These are phyloP conservation scores for Etheostoma perlongum DNA, from an alignment of 2,797 vertebrate species.

Conservation along the genomic window DNA sequence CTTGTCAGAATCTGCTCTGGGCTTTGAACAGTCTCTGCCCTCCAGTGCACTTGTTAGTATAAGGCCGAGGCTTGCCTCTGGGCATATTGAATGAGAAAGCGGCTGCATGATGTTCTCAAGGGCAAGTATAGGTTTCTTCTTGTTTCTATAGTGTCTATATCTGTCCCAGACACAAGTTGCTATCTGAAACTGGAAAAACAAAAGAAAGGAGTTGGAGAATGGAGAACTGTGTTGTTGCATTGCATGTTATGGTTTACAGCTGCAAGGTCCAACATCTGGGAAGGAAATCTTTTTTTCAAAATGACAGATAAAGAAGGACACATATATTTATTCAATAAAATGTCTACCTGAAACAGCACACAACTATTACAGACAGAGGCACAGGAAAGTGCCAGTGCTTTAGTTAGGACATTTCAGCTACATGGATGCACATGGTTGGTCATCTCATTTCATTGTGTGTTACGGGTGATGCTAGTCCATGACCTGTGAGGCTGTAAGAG, in stretches of 20 bases:
- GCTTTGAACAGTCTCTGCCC: slow-evolving; percentile 40
- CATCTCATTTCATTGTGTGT: slow-evolving; percentile 49
- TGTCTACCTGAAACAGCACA: background rate
- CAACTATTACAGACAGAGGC: background rate
- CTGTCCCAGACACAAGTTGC: background rate
- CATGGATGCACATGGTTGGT: slow-evolving; percentile 51
- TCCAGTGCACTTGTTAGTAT: slow-evolving; percentile 52
- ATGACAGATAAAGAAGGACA: slow-evolving; percentile 1
- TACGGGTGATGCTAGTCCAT: slow-evolving; percentile 44
- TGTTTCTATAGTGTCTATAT: slow-evolving; percentile 27
- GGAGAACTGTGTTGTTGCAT: background rate
- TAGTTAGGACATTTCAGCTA: slow-evolving; percentile 34
- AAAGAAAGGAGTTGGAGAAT: background rate
- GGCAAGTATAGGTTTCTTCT: slow-evolving; percentile 1
- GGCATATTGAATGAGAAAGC: slow-evolving; percentile 47
- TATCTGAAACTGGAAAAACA: background rate
- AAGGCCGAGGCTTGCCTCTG: slow-evolving; percentile 41
- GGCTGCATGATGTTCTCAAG: slow-evolving; percentile 35
- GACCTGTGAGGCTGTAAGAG: slow-evolving; percentile 46
- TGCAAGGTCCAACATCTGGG: background rate
- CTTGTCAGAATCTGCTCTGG: slow-evolving; percentile 21
- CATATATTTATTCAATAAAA: background rate
- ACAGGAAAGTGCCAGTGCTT: slow-evolving; percentile 4
- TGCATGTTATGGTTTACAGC: background rate
- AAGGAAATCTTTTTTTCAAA: background rate